Base-by-base conservation (phyloP, 2,797 vertebrate species). In the Carapus acus region DNA sequence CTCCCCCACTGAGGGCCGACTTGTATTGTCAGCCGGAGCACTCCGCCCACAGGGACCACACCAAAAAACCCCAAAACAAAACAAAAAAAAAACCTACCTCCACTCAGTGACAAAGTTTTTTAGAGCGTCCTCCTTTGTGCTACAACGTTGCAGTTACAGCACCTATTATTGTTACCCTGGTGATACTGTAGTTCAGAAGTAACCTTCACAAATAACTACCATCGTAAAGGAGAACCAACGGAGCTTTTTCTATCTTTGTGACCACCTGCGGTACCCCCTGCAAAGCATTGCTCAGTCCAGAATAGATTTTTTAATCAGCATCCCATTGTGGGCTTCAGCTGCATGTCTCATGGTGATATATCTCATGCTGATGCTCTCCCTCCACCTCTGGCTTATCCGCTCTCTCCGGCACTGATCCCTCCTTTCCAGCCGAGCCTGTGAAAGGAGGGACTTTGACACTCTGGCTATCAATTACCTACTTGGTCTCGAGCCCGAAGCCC, bases 381-480 rank as follows among this genome's bases (percentile, higher is more conserved):
- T 45, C 33, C 16, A 7, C 65, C 57, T 29, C 21, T 13, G 18
- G 40, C 50, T 71, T 42, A 37, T 71, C 68, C 48, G 4, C 68
- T 60, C 41, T 44, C 54, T 58, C 59, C 55, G 11, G 18, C 38
- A 2, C 62, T 79, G 69, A 76, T 73, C 69, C 65, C 45, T 58
- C 48, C 22, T 65, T 62, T 69, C 60, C 48, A 51, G 47, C 51
- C 31, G 31, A 52, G 71, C 62, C 36, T 8, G 34, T 68, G 66
- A 79, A 79, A 73, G 46, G 60, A 65, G 19, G 55, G 47, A 64
- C 58, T 67, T 60, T 69, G 72, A 77, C 69, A 66, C 71, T 67
- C 51, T 1, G 69, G 67, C 74, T 72, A 82, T 84, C 74, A 77
- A 81, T 81, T 79, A 83, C 75, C 63, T 62, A 57, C 65, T 64